Conservation (phyloP, 2,888 invertebrate genomes). For the Cerastoderma edule region DNA sequence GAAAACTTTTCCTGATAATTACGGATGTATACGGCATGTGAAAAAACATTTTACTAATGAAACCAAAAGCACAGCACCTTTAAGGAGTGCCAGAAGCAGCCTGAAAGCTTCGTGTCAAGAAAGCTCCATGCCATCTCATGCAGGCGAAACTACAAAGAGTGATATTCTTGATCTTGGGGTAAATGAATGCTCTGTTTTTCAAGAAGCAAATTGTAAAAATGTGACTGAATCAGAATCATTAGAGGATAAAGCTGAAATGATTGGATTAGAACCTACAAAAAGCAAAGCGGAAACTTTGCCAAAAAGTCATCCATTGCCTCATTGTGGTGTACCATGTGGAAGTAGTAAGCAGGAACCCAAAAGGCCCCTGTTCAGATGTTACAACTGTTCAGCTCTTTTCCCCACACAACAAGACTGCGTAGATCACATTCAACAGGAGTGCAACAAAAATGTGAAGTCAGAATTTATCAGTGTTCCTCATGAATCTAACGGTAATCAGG, state of each 20-base stretch:
- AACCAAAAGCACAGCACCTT: slow-evolving; percentile 11
- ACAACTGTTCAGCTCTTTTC: slow-evolving; percentile 39
- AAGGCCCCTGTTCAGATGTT: slow-evolving; percentile 37
- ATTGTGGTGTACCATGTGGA: too few relatives aligned
- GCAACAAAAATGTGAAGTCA: slow-evolving; percentile 18
- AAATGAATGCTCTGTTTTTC: too few relatives aligned
- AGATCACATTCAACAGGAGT: slow-evolving; percentile 44
- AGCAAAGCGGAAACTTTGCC: too few relatives aligned
- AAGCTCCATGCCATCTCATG: too few relatives aligned
- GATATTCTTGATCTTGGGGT: too few relatives aligned
- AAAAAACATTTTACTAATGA: slow-evolving; percentile 50
- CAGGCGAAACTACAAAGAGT: too few relatives aligned
- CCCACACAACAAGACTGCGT: slow-evolving; percentile 38
- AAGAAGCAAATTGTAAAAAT: too few relatives aligned
- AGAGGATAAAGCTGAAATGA: too few relatives aligned
- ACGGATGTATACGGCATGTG: slow-evolving; percentile 56
- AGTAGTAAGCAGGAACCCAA: neutral
- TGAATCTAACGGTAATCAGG: neutral
- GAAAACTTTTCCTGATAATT: slow-evolving; percentile 58
- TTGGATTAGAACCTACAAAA: too few relatives aligned
- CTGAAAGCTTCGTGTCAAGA: neutral
- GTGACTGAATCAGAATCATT: too few relatives aligned
- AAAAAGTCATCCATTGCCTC: too few relatives aligned
- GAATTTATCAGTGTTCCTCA: slow-evolving; percentile 18
- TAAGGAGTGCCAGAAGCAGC: neutral